Evolutionary conservation across 2,113 vertebrate genomes (phyloP).

Genomic region (Sula dactylatra): DNA sequence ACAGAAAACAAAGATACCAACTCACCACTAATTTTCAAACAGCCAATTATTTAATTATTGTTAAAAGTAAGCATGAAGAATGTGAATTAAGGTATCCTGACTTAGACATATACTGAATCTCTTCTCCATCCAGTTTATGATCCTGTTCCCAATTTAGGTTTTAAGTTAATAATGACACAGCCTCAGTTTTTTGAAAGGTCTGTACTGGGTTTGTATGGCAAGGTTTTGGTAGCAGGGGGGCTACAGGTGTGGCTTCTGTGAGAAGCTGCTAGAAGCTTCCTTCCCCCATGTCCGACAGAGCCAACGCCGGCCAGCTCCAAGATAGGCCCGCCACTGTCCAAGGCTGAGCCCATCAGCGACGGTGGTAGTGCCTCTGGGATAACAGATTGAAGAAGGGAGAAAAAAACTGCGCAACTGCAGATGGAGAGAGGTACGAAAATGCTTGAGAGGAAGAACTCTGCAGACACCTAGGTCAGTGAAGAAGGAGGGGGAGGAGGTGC

Average conservation of each 20-base stretch:
- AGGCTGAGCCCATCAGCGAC: rapidly evolving
- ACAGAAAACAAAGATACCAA: neutral
- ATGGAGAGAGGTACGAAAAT: neutral
- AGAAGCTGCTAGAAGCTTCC: neutral
- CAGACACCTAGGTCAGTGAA: too few relatives aligned
- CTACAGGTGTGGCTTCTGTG: neutral
- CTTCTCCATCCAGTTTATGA: neutral
- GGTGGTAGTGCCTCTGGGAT: neutral
- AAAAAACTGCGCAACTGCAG: neutral
- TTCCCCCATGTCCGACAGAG: neutral
- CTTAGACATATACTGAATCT: neutral
- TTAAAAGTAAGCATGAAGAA: neutral
- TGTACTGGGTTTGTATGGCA: neutral
- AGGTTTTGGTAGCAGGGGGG: neutral
- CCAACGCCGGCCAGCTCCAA: neutral
- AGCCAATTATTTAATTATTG: neutral
- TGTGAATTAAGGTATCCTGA: neutral
- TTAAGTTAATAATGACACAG: neutral
- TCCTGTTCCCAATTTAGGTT: neutral
- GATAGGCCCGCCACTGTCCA: neutral
- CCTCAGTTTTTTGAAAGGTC: neutral
- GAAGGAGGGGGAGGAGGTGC: neutral
- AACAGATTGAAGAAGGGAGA: neutral
- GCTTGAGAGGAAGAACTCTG: neutral
- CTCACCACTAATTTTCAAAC: neutral